Evolutionary conservation across 2,888 invertebrate species (phyloP), one percentile per base, ranked within the genome.

Genomic region (Ypsolopha sequella): DNA sequence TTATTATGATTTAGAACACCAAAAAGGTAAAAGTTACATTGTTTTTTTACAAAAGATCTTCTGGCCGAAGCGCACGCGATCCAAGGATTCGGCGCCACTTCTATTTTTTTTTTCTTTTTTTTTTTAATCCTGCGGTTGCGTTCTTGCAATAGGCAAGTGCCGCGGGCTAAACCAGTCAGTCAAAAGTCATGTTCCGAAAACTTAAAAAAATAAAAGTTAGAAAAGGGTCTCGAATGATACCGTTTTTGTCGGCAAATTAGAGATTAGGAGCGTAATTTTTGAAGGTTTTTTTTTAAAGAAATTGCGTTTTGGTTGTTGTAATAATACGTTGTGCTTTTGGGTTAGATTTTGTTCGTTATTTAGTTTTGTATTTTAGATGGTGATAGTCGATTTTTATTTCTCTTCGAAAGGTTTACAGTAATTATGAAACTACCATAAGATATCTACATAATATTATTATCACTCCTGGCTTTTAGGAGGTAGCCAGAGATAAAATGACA

Each of bases 221-320:
- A 66, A 72, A 78, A 76, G 73, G 74, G 66, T 68, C 68, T 60
- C 73, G 76, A 86, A 85, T 86, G 85, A 85, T 86, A 85, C 65
- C 80, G 73, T 84, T 84, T 84, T 82, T 82, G 24, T 84, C 72
- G 73, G 74, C 75, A 82, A 85, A 82, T 85, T 85, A 81, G 80
- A 77, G 79, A 80, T 81, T 76, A 76, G 70, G 71, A 65, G 64
- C 64, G 61, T 60, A 57, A 59, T 64, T 64, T 66, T 24, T 24
- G 4, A 24, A 24, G 24, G 24, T 24, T 24, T 24, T 24, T 24
- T 24, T 73, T 69, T 61, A 54, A 68, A 80, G 81, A 84, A 84
- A 84, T 85, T 81, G 85, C 85, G 80, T 84, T 84, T 66, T 67
- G 70, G 69, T 62, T 58, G 54, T 56, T 62, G 66, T 80, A 80